Percentiles rank a stretch among this genome's conserved stretches.
These are phyloP conservation scores for Margaritifera margaritifera DNA, from an alignment of 2,888 invertebrate genomes.

Conservation along the genomic window DNA sequence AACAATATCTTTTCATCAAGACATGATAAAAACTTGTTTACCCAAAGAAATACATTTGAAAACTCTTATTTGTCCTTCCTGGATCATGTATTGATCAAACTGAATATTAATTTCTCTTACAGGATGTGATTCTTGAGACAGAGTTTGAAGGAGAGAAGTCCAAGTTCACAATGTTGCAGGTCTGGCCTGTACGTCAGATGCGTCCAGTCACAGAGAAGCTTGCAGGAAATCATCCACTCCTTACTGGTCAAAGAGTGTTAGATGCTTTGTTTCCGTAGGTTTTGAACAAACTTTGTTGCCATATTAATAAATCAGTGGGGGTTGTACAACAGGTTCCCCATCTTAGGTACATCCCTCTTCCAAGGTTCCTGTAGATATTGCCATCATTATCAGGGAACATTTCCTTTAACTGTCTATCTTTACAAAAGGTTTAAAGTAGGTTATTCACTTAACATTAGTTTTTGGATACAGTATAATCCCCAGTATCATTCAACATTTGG, in stretches of 20 bases:
- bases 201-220: conserved; percentile 97
- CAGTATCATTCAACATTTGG: too few species aligned
- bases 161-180: conserved; percentile 96
- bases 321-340: neutral
- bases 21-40: too few species aligned
- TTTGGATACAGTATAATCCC: too few species aligned
- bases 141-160: conserved; percentile 97
- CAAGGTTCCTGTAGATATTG: neutral
- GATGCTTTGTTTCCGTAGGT: conserved; percentile 98
- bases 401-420: too few species aligned
- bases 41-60: neutral
- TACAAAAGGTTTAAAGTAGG: too few species aligned
- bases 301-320: neutral
- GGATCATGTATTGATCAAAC: neutral
- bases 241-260: conserved; percentile 97
- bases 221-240: conserved; percentile 97
- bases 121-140: conserved; percentile 97
- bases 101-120: conserved; percentile 5
- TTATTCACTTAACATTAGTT: too few species aligned
- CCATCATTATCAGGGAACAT: neutral
- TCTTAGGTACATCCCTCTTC: neutral
- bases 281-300: neutral
- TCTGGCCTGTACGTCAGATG: conserved; percentile 99
- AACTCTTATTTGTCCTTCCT: neutral
- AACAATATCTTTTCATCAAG: neutral